phyloP scores from a whole-genome alignment of 2,113 vertebrate genomes.

The Dicaeum eximium region DNA sequence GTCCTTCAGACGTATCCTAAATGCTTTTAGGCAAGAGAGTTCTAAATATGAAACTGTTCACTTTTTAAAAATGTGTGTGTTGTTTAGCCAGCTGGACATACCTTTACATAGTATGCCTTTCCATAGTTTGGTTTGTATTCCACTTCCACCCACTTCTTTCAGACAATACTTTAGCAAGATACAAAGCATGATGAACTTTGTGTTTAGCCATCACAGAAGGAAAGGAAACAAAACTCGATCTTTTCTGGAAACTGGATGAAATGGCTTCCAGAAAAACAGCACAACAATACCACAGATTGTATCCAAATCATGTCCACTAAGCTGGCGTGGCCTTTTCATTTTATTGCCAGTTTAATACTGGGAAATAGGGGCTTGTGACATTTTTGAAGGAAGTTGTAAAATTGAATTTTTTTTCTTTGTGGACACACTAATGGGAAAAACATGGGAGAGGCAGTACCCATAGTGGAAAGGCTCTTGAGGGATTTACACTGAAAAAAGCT shows the following conservation, averaged over 20 bases:
- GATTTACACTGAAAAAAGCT: neutral
- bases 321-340: neutral
- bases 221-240: neutral
- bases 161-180: neutral
- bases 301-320: neutral
- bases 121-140: neutral
- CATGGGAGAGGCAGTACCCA: neutral
- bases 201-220: neutral
- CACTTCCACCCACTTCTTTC: neutral
- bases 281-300: neutral
- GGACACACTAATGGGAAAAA: neutral
- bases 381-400: slow-evolving; percentile 2
- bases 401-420: neutral
- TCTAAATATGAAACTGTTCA: neutral
- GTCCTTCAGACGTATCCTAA: neutral
- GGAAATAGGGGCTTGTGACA: neutral
- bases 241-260: neutral
- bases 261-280: neutral
- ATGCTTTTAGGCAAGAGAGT: neutral
- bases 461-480: neutral
- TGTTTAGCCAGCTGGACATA: neutral
- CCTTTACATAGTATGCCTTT: neutral
- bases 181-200: neutral
- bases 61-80: neutral
- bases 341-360: neutral